phyloP scores from a whole-genome alignment of 2,113 vertebrate species.

The Podarcis cretensis region DNA sequence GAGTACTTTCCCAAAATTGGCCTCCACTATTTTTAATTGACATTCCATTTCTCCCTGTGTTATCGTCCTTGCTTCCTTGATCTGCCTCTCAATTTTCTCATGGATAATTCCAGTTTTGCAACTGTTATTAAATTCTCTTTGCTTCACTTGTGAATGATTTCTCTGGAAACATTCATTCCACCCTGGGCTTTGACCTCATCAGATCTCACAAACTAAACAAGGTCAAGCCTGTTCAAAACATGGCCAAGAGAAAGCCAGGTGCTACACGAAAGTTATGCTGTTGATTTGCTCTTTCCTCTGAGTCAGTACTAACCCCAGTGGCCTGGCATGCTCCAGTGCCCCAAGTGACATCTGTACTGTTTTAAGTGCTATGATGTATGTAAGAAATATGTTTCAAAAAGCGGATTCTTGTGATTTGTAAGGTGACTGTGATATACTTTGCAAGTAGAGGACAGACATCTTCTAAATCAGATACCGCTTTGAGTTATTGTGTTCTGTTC shows the following conservation, averaged over 20 bases:
- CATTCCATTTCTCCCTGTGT: conserved; percentile 56
- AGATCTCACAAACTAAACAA: conserved; percentile 33
- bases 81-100: conserved; percentile 46
- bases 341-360: conserved; percentile 31
- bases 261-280: conserved; percentile 37
- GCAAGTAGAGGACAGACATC: conserved; percentile 17
- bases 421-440: conserved; percentile 35
- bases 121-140: conserved; percentile 64
- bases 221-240: conserved; percentile 33
- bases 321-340: conserved; percentile 36
- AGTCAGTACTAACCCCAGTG: conserved; percentile 30
- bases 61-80: conserved; percentile 37
- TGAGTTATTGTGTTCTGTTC: background rate
- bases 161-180: conserved; percentile 41
- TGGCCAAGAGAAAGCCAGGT: conserved; percentile 44
- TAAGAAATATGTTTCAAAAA: conserved; percentile 37
- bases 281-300: conserved; percentile 47
- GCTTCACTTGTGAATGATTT: conserved; percentile 57
- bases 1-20: conserved; percentile 23
- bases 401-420: conserved; percentile 31
- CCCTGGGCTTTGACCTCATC: conserved; percentile 52
- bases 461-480: conserved; percentile 27
- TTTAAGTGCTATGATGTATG: conserved; percentile 51
- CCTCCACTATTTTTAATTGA: conserved; percentile 52
- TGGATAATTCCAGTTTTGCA: conserved; percentile 56